These are phyloP conservation scores for Sarcophilus harrisii DNA, from an alignment of 2,797 vertebrate genomes.

Conservation along the genomic window DNA sequence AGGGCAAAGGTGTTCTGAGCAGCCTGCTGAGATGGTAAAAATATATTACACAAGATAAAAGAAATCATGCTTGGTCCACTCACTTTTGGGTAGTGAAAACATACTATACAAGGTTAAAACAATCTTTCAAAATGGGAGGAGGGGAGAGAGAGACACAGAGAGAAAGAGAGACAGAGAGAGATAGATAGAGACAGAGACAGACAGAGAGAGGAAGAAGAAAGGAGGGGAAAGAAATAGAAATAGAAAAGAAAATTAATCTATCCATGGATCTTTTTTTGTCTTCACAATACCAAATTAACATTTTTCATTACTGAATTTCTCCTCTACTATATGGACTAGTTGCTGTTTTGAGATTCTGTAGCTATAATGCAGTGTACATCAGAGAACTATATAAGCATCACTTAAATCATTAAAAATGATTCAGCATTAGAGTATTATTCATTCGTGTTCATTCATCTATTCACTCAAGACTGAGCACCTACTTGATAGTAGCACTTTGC, in stretches of 20 bases:
- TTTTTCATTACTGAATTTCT: background rate
- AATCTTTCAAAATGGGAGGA: background rate
- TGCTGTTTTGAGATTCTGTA: background rate
- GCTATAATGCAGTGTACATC: background rate
- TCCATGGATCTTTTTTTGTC: background rate
- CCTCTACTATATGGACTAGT: background rate
- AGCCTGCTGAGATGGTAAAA: background rate
- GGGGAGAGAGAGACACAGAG: background rate
- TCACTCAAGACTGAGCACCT: background rate
- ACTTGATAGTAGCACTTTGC: background rate
- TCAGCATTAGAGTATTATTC: background rate
- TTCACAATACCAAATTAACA: background rate
- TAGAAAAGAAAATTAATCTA: background rate
- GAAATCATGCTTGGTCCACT: background rate
- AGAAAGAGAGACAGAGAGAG: no score
- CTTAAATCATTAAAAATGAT: background rate
- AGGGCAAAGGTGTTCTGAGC: background rate
- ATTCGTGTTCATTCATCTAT: background rate
- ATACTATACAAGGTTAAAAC: background rate
- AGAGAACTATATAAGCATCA: background rate
- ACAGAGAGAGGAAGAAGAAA: no score
- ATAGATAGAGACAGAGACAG: no score
- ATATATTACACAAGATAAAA: background rate
- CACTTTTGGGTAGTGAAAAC: background rate
- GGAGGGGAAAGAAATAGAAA: background rate